These are phyloP conservation scores for Anthophora plumipes DNA, from an alignment of 2,888 invertebrate genomes.

Conservation along the genomic window DNA sequence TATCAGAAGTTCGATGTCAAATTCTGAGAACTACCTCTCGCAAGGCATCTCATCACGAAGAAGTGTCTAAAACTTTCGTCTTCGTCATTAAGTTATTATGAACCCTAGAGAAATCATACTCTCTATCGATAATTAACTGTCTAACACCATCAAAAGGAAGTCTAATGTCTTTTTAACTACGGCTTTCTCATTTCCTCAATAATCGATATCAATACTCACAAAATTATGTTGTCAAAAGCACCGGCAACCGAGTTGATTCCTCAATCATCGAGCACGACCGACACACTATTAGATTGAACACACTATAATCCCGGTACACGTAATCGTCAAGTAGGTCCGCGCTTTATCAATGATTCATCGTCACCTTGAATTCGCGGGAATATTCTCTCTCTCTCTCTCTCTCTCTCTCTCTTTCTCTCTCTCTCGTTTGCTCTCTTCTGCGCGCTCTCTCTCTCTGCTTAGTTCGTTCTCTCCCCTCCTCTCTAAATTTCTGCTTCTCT, in stretches of 20 bases:
- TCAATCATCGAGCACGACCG: neutral
- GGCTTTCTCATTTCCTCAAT: neutral
- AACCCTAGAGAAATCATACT: neutral
- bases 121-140: neutral
- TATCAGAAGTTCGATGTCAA: neutral
- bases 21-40: constrained; percentile 3
- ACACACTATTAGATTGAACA: neutral
- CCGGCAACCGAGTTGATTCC: neutral
- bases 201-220: neutral
- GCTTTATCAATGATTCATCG: constrained; percentile 64
- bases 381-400: neutral
- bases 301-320: constrained; percentile 3
- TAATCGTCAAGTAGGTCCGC: constrained; percentile 39
- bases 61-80: constrained; percentile 1
- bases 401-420: constrained; percentile 4
- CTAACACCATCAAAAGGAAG: neutral
- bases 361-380: constrained; percentile 24
- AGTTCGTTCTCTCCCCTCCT: no score
- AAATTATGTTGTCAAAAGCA: constrained; percentile 1
- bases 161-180: no score
- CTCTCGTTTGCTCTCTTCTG: constrained; percentile 10
- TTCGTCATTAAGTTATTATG: neutral
- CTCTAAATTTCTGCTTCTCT: no score
- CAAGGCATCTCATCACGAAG: neutral
- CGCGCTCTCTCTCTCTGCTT: neutral